These are phyloP conservation scores for Catharus ustulatus DNA, from an alignment of 2,797 vertebrate genomes.

Conservation along the genomic window DNA sequence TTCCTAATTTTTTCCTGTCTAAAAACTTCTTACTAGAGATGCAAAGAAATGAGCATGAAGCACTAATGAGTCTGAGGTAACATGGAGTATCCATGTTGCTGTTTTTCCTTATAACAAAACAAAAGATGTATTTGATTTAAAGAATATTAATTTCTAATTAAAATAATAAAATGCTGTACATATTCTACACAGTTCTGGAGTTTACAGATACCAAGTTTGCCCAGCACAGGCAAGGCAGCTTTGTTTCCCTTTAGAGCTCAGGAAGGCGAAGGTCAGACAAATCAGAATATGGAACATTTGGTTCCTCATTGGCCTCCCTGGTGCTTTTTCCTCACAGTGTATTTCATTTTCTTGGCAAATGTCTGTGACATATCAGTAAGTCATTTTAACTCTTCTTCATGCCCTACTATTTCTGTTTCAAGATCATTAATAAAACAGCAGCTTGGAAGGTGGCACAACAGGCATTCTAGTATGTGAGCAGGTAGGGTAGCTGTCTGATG, in stretches of 20 bases:
- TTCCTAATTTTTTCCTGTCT: not conserved
- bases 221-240: constrained; percentile 10
- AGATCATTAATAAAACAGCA: constrained; percentile 80
- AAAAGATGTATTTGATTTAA: not conserved
- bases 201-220: not conserved
- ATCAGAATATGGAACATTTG: constrained; percentile 65
- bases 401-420: constrained; percentile 74
- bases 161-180: not conserved
- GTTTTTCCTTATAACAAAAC: not conserved
- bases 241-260: constrained; percentile 21
- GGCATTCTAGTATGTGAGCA: constrained; percentile 55
- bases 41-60: not conserved
- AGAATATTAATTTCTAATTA: not conserved
- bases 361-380: constrained; percentile 71
- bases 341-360: constrained; percentile 77
- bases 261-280: constrained; percentile 64
- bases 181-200: not conserved
- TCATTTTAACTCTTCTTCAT: constrained; percentile 74
- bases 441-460: constrained; percentile 71
- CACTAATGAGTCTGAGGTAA: not conserved
- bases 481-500: constrained; percentile 51
- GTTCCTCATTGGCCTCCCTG: constrained; percentile 58
- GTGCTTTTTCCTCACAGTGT: constrained; percentile 62
- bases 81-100: not conserved
- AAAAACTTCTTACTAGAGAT: not conserved